These are phyloP conservation scores for Scomberomorus guttatus DNA, from an alignment of 2,797 vertebrate species.

Conservation along the genomic window DNA sequence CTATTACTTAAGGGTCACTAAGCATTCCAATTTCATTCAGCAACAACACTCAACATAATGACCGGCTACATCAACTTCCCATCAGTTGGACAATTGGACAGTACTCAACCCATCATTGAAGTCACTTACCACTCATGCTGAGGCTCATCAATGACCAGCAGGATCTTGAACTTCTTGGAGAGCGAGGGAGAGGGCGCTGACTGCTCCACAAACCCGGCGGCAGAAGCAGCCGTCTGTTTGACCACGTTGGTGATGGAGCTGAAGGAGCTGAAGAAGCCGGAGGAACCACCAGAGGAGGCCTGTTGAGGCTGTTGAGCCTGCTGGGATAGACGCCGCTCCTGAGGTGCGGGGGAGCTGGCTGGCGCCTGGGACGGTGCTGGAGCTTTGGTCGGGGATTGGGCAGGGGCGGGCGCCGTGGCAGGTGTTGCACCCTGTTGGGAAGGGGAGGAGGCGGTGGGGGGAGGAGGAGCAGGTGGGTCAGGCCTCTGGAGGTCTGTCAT, in stretches of 20 bases:
- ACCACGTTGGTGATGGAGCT: constrained; percentile 97
- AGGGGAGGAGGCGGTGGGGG: constrained; percentile 79
- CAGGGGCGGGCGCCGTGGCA: constrained; percentile 80
- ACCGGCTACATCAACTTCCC: constrained; percentile 19
- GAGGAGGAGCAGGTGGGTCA: constrained; percentile 91
- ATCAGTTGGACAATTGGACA: constrained; percentile 27
- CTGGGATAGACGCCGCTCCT: constrained; percentile 77
- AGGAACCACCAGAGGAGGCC: constrained; percentile 83
- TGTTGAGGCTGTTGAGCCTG: constrained; percentile 69
- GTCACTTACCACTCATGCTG: constrained; percentile 94
- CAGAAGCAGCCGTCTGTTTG: constrained; percentile 96
- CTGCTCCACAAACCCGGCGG: constrained; percentile 92
- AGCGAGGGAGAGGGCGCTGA: constrained; percentile 82
- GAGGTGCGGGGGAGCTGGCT: constrained; percentile 83
- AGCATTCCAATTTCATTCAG: constrained; percentile 16
- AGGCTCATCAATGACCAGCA: constrained; percentile 94
- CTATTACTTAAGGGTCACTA: not conserved
- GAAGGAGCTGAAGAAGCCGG: constrained; percentile 98
- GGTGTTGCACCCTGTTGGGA: constrained; percentile 73
- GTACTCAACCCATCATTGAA: constrained; percentile 11
- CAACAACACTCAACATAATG: not conserved
- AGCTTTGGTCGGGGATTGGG: constrained; percentile 89
- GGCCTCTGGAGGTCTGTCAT: constrained; percentile 98
- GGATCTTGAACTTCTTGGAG: constrained; percentile 93
- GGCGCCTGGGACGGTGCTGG: constrained; percentile 64